A percentile compares a stretch with the other conserved stretches of the same genome.
Evolutionary conservation across 2,797 vertebrate genomes (phyloP).

Genomic region (Brachyalestes nurse): DNA sequence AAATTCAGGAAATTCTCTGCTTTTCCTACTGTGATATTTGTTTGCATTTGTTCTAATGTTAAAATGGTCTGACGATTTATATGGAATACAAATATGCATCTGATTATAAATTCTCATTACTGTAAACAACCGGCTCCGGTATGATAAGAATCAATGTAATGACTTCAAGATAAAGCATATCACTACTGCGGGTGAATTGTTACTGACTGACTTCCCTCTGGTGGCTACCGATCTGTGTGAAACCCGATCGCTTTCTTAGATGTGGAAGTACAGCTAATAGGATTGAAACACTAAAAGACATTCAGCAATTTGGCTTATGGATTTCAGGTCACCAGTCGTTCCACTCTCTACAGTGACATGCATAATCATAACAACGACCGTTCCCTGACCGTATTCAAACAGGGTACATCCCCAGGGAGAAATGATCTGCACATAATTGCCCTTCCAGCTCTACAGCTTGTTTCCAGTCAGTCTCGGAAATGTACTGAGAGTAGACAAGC

Average conservation of each 20-base stretch:
- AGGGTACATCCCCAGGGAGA: conserved; percentile 29
- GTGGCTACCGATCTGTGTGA: conserved; percentile 8
- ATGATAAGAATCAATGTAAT: conserved; percentile 32
- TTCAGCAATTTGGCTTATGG: conserved; percentile 30
- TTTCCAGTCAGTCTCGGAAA: conserved; percentile 20
- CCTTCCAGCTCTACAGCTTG: conserved; percentile 23
- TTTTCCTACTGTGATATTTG: no score
- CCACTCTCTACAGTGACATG: conserved; percentile 24
- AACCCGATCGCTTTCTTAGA: conserved; percentile 39
- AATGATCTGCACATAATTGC: conserved; percentile 36
- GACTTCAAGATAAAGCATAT: conserved; percentile 16
- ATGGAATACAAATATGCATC: no score
- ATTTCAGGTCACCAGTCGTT: conserved; percentile 33
- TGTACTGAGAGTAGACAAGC: not conserved
- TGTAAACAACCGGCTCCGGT: conserved; percentile 11
- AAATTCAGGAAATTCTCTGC: no score
- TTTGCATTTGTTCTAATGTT: no score
- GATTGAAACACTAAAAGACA: conserved; percentile 34
- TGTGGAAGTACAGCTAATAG: conserved; percentile 42
- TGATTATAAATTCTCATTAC: not conserved
- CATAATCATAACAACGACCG: conserved; percentile 6
- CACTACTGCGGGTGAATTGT: conserved; percentile 21
- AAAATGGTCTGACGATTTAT: no score
- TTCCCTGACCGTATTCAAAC: conserved; percentile 15
- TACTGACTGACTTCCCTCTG: conserved; percentile 16